Base-by-base conservation (phyloP, 2,113 vertebrate genomes). In the Mobula birostris region DNA sequence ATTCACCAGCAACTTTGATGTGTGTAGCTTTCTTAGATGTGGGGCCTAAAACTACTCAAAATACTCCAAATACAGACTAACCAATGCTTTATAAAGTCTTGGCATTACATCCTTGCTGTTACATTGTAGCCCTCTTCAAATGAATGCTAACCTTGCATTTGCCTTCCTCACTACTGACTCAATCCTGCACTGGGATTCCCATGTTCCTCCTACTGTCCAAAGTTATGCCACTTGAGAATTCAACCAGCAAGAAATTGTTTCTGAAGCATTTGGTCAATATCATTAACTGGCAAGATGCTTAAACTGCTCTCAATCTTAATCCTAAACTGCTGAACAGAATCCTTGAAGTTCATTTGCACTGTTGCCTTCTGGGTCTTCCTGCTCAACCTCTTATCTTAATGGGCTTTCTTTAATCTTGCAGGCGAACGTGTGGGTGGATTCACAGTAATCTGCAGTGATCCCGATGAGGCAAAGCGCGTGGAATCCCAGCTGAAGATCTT, bases 401-500 rank as follows among this genome's bases (percentile, higher is more conserved):
- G 68, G 36, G 3, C 19, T 24, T 76, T 40, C 40, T 87, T 14
- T 48, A 15, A 48, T 3, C 91, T 76, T 94, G 72, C 96, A 99
- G 99, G 98, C 95, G 99, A 99, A 95, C 99, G 99, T 94, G 98
- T 97, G 0, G 99, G 99, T 40, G 99, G 98, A 94, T 99, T 99
- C 96, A 98, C 97, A 0, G 96, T 99, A 79, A 95, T 99, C 95
- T 99, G 98, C 96, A 97, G 96, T 0, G 98, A 98, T 0, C 95
- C 96, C 0, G 98, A 99, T 0, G 98, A 99, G 96, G 98, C 98
- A 85, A 99, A 99, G 96, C 96, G 98, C 77, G 98, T 99, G 0
- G 99, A 99, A 94, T 99, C 99, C 0, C 99, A 99, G 95, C 96
- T 99, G 94, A 99, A 99, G 96, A 99, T 99, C 95, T 97, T 99